Base-by-base conservation (phyloP, 2,888 invertebrate species). In the Meandrusa payeni region DNA sequence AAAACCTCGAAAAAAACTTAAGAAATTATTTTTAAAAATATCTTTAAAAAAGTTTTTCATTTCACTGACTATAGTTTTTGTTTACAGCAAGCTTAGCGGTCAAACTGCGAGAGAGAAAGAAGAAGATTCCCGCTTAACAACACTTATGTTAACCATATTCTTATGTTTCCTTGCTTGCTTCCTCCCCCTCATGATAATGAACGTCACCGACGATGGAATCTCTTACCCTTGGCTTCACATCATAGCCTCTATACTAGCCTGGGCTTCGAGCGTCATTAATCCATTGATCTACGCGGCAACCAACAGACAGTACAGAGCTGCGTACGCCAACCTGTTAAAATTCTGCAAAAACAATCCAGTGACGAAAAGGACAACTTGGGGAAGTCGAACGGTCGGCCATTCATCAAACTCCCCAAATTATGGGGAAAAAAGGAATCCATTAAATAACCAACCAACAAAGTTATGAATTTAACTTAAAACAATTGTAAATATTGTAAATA, bases 241-340 rank as follows among this genome's bases (percentile, higher is more conserved):
- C 48, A 86, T 95, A 41, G 94, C 95, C 0, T 96, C 96, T 0
- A 91, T 96, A 37, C 86, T 96, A 51, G 95, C 96, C 0, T 97
- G 97, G 95, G 94, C 95, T 0, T 96, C 96, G 0, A 94, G 95
- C 46, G 96, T 96, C 36, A 90, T 96, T 54, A 97, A 97, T 78
- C 97, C 97, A 0, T 90, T 97, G 49, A 95, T 97, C 52, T 97
- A 97, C 78, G 96, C 96, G 2, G 94, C 94, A 3, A 95, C 95
- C 55, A 97, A 96, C 73, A 90, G 94, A 51, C 94, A 95, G 61
- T 97, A 97, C 67, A 64, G 90, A 47, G 88, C 90, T 1, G 91
- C 91, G 1, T 91, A 91, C 59, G 86, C 81, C 2, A 90, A 90
- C 56, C 66, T 91, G 11, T 72, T 91, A 5, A 83, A 76, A 50